Base-by-base conservation (phyloP, 2,797 vertebrate species). In the Pterois miles region DNA sequence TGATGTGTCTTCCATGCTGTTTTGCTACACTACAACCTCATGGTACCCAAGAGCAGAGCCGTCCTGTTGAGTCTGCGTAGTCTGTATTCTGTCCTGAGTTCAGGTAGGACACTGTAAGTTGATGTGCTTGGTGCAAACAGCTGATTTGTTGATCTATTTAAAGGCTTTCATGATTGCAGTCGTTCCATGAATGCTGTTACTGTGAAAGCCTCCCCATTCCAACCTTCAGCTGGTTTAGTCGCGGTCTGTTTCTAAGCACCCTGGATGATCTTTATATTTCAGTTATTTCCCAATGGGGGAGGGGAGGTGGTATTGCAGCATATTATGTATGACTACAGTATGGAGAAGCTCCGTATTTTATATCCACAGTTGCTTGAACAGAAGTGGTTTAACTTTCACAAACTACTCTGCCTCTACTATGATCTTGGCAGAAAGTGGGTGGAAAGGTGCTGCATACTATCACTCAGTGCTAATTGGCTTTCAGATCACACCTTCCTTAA, bases 41-140 rank as follows among this genome's bases (percentile, higher is more conserved):
- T 16, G 38, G 38, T 40, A 40, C 38, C 38, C 38, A 40, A 40
- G 38, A 40, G 38, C 38, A 40, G 38, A 40, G 38, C 14, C 38
- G 14, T 40, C 14, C 38, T 40, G 13, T 16, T 0, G 16, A 7
- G 38, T 40, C 38, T 3, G 38, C 16, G 38, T 40, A 40, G 14
- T 16, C 38, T 40, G 16, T 43, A 8, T 43, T 43, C 18, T 16
- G 40, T 43, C 40, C 16, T 43, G 2, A 8, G 1, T 48, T 20
- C 46, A 65, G 2, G 1, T n/a, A 48, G 43, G 27, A 22, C 1
- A 8, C 9, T 57, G 1, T 13, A 46, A 16, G 40, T 62, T 70
- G 5, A 50, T 54, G 4, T 60, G 12, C 52, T 70, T 76, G 22
- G 29, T 62, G 40, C 52, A 65, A 64, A 79, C 50, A 46, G 23